A percentile compares a stretch with the other conserved stretches of the same genome.
Evolutionary conservation across 2,888 invertebrate genomes (phyloP).

Genomic region (Neoaliturus tenellus): DNA sequence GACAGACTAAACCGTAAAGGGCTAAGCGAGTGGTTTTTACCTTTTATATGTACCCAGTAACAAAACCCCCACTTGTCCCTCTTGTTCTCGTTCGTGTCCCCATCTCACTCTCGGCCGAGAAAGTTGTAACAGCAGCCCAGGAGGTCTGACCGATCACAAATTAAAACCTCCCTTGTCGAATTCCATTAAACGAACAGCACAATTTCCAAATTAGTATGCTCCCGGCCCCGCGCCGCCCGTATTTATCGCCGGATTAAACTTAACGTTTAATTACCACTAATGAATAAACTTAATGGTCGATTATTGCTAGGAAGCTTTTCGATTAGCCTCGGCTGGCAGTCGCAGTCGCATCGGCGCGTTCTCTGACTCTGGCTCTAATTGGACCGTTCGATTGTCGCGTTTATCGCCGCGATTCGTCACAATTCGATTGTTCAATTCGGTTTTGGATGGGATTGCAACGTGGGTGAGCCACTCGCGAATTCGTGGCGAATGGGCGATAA

Average conservation of each 20-base stretch:
- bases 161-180: conserved; percentile 49
- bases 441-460: no score
- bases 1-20: no score
- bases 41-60: no score
- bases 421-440: conserved; percentile 26
- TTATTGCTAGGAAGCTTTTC: conserved; percentile 48
- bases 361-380: not conserved
- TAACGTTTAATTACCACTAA: conserved; percentile 53
- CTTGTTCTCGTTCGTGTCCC: no score
- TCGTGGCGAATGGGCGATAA: no score
- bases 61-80: no score
- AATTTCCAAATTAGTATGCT: conserved; percentile 53
- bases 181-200: conserved; percentile 48
- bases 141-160: conserved; percentile 27
- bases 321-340: conserved; percentile 35
- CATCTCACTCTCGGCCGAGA: no score
- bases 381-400: conserved; percentile 15
- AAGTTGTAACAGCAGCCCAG: not conserved
- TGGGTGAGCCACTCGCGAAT: not conserved
- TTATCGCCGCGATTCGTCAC: conserved; percentile 30
- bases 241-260: conserved; percentile 51
- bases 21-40: no score
- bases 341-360: not conserved
- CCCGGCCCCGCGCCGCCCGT: conserved; percentile 15
- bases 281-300: conserved; percentile 53